Conservation (phyloP, 2,797 vertebrate genomes). For the Bovichtus variegatus region DNA sequence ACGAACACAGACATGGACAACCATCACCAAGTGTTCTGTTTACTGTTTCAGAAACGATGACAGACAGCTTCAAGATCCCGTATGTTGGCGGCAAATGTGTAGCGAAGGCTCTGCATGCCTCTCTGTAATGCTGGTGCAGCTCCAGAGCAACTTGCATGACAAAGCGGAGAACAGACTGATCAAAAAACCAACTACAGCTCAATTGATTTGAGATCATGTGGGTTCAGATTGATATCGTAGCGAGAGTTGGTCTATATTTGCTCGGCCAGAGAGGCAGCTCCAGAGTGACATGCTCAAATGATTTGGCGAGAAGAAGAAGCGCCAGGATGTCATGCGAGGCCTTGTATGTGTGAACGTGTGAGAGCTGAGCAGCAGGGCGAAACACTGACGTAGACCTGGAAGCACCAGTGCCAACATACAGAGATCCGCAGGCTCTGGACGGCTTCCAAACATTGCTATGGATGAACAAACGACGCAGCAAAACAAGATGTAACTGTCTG, state of each 20-base stretch:
- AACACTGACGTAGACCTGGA: constrained; percentile 38
- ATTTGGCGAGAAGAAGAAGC: not conserved
- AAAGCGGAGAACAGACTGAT: constrained; percentile 15
- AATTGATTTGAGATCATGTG: constrained; percentile 4
- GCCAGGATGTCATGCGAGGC: not conserved
- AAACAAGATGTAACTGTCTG: constrained; percentile 4
- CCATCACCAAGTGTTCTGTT: too few relatives aligned
- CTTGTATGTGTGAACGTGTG: not conserved
- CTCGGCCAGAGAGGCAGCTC: constrained; percentile 9
- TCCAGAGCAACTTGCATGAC: constrained; percentile 3
- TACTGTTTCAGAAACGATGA: too few relatives aligned
- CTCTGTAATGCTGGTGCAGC: not conserved
- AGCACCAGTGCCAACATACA: constrained; percentile 54
- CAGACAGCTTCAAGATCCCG: too few relatives aligned
- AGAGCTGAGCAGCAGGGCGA: constrained; percentile 11
- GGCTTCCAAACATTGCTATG: constrained; percentile 27
- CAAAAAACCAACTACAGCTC: not conserved
- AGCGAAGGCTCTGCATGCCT: too few relatives aligned
- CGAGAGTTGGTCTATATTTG: not conserved
- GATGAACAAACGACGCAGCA: constrained; percentile 28
- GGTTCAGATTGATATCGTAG: constrained; percentile 13
- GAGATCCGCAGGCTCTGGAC: constrained; percentile 47
- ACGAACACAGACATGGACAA: too few relatives aligned
- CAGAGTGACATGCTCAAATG: not conserved
- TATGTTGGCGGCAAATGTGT: too few relatives aligned